A percentile compares a stretch with the other conserved stretches of the same genome.
phyloP scores from a whole-genome alignment of 2,888 invertebrate genomes.

The Cosmorhoe ocellata region DNA sequence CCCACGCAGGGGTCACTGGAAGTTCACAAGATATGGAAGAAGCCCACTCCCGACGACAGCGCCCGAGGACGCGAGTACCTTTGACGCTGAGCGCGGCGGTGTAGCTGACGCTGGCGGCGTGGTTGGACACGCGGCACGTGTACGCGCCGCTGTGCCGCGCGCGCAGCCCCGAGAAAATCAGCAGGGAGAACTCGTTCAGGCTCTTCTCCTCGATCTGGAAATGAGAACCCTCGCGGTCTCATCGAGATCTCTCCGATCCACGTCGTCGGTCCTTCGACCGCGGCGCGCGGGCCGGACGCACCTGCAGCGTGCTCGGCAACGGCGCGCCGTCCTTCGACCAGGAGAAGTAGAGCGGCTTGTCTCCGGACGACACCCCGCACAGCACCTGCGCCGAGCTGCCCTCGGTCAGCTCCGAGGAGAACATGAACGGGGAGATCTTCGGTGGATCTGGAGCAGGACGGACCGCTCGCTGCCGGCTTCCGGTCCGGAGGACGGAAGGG shows the following conservation, averaged over 20 bases:
- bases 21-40: too few species aligned
- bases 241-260: neutral
- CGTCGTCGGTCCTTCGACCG: neutral
- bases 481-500: too few species aligned
- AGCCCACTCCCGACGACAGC: too few species aligned
- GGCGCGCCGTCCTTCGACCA: slow-evolving; percentile 86
- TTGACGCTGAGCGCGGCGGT: slow-evolving; percentile 86
- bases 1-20: slow-evolving; percentile 88
- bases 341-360: slow-evolving; percentile 86
- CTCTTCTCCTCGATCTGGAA: slow-evolving; percentile 85
- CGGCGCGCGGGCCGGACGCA: slow-evolving; percentile 38
- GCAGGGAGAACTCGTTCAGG: slow-evolving; percentile 86
- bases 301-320: slow-evolving; percentile 84
- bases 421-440: slow-evolving; percentile 92
- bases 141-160: slow-evolving; percentile 86
- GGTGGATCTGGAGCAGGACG: slow-evolving; percentile 84
- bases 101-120: slow-evolving; percentile 85
- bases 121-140: slow-evolving; percentile 87
- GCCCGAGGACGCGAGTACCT: too few species aligned
- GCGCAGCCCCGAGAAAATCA: slow-evolving; percentile 86
- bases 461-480: too few species aligned
- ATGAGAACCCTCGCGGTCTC: neutral
- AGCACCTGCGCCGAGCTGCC: slow-evolving; percentile 91
- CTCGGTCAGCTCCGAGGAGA: slow-evolving; percentile 91
- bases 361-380: slow-evolving; percentile 88